A percentile compares a stretch with the other conserved stretches of the same genome.
Evolutionary conservation across 2,888 invertebrate genomes (phyloP).

Genomic region (Hipparchia sbordonii): DNA sequence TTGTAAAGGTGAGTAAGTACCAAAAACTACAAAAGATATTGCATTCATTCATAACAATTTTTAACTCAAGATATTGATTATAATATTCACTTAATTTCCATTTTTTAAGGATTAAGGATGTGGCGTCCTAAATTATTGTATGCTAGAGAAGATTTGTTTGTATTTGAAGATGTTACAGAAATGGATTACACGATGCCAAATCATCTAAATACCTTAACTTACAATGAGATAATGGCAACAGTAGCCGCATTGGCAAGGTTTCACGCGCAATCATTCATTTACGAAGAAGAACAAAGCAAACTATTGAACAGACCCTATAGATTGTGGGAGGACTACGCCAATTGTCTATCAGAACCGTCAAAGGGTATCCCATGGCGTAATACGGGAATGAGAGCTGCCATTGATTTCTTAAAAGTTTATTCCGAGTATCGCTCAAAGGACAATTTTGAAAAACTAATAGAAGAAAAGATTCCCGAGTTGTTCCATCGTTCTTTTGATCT

Average conservation of each 20-base stretch:
- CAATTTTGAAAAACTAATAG: slow-evolving; percentile 51
- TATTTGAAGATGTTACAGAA: slow-evolving; percentile 68
- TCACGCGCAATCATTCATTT: slow-evolving; percentile 75
- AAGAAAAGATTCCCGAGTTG: slow-evolving; percentile 51
- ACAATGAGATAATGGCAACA: slow-evolving; percentile 66
- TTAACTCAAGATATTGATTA: neutral
- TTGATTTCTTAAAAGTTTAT: slow-evolving; percentile 62
- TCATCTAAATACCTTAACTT: slow-evolving; percentile 54
- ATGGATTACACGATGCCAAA: slow-evolving; percentile 63
- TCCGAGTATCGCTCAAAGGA: slow-evolving; percentile 57
- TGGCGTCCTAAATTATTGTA: slow-evolving; percentile 64
- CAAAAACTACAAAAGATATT: neutral
- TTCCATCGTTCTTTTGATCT: slow-evolving; percentile 55
- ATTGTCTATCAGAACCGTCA: slow-evolving; percentile 58
- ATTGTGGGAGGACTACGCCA: slow-evolving; percentile 65
- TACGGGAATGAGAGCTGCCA: slow-evolving; percentile 63
- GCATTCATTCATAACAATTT: neutral
- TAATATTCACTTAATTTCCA: neutral
- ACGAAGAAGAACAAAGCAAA: slow-evolving; percentile 67
- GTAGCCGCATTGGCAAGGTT: slow-evolving; percentile 73
- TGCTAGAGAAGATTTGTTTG: slow-evolving; percentile 61
- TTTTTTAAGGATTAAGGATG: slow-evolving; percentile 51
- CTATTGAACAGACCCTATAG: slow-evolving; percentile 59
- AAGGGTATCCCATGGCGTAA: slow-evolving; percentile 59
- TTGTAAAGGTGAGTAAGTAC: slow-evolving; percentile 52